These are phyloP conservation scores for Uria lomvia DNA, from an alignment of 2,113 vertebrate genomes.

Conservation along the genomic window DNA sequence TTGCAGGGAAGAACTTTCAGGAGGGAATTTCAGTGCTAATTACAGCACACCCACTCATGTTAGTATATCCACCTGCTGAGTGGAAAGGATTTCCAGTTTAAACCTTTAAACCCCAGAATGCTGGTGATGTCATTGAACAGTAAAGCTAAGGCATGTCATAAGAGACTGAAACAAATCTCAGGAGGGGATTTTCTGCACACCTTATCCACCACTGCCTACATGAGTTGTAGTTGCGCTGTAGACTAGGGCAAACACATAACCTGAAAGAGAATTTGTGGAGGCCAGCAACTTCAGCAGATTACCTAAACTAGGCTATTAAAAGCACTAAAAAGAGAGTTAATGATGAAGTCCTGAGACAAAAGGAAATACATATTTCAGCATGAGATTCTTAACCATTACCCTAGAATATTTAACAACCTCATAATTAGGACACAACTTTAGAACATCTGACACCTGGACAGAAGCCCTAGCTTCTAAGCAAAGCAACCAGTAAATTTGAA, in stretches of 20 bases:
- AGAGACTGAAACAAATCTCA: not conserved
- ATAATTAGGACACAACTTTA: not conserved
- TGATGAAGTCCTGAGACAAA: not conserved
- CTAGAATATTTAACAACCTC: not conserved
- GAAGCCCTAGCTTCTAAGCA: not conserved
- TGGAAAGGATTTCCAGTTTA: not conserved
- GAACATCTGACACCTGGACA: not conserved
- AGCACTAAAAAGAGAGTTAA: not conserved
- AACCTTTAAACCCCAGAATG: not conserved
- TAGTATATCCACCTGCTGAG: not conserved
- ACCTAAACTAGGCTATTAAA: not conserved
- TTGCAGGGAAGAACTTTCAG: not conserved
- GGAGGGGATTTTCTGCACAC: not conserved
- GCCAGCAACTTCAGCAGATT: not conserved
- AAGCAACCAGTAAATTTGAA: not conserved
- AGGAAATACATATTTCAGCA: not conserved
- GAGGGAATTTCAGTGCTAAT: not conserved
- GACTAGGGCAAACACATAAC: not conserved
- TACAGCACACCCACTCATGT: not conserved
- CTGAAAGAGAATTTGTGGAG: not conserved
- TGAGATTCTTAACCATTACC: not conserved
- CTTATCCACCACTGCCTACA: not conserved
- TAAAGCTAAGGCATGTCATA: not conserved
- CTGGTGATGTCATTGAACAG: not conserved
- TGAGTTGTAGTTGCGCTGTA: not conserved